Evolutionary conservation across 2,888 invertebrate genomes (phyloP).

Genomic region (Gymnoscelis rufifasciata): DNA sequence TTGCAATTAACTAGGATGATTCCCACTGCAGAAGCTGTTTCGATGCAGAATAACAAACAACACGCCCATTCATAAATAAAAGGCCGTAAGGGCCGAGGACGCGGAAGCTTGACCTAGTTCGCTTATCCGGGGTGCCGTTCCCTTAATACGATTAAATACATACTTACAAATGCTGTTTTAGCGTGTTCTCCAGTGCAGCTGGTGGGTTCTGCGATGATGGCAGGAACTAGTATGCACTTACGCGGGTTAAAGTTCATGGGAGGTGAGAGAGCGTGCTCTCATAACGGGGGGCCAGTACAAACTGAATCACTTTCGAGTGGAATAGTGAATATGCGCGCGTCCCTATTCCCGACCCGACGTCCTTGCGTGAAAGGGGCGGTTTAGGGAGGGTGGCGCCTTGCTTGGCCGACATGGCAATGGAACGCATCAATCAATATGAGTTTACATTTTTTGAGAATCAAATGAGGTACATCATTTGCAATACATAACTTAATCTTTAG

Average conservation of each 20-base stretch:
- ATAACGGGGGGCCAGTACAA: constrained; percentile 52
- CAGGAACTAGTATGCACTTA: constrained; percentile 39
- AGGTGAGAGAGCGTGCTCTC: constrained; percentile 50
- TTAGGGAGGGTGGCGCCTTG: constrained; percentile 69
- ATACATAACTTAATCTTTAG: not conserved
- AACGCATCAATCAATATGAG: constrained; percentile 76
- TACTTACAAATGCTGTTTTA: constrained; percentile 68
- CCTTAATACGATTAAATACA: constrained; percentile 27
- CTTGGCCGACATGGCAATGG: constrained; percentile 63
- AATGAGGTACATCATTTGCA: constrained; percentile 16
- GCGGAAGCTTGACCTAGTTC: constrained; percentile 72
- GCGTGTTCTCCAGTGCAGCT: constrained; percentile 59
- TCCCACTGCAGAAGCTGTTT: constrained; percentile 23
- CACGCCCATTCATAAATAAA: constrained; percentile 65
- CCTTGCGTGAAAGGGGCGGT: constrained; percentile 73
- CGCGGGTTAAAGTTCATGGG: constrained; percentile 44
- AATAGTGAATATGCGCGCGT: constrained; percentile 69
- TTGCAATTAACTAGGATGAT: constrained; percentile 18
- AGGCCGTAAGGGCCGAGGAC: constrained; percentile 58
- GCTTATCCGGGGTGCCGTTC: constrained; percentile 31
- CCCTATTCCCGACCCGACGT: constrained; percentile 66
- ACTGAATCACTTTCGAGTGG: constrained; percentile 48
- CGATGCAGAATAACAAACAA: constrained; percentile 41
- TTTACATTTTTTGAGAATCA: constrained; percentile 41
- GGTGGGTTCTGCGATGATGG: constrained; percentile 38